A percentile compares a stretch with the other conserved stretches of the same genome.
Conservation (phyloP, 2,888 invertebrate genomes). For the Cephus spinipes region DNA sequence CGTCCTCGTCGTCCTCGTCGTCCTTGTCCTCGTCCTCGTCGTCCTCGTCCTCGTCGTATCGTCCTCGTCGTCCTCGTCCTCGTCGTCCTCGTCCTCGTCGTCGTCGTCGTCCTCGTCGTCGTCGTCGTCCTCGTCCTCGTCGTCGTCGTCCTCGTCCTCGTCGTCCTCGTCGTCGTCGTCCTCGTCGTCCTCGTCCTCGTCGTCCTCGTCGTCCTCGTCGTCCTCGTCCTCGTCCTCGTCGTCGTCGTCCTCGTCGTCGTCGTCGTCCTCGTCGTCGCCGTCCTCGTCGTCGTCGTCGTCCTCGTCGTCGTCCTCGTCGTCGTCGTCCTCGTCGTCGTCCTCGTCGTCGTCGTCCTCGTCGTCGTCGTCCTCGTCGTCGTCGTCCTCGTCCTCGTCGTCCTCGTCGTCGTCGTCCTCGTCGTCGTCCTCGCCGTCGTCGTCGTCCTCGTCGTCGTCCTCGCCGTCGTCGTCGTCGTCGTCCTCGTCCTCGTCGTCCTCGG, state of each 20-base stretch:
- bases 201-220: constrained; percentile 19
- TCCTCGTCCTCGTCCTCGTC: constrained; percentile 58
- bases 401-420: background rate
- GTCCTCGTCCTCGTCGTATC: too few relatives aligned
- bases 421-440: background rate
- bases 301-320: constrained; percentile 16
- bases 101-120: background rate
- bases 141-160: background rate
- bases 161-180: constrained; percentile 67
- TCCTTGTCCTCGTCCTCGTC: too few relatives aligned
- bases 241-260: constrained; percentile 29
- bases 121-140: background rate
- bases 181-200: too few relatives aligned
- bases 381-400: background rate
- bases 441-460: background rate
- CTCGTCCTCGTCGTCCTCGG: too few relatives aligned
- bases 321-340: constrained; percentile 3
- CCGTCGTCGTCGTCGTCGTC: background rate
- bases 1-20: too few relatives aligned
- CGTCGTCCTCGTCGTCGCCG: constrained; percentile 31
- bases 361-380: background rate
- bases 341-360: constrained; percentile 12
- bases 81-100: background rate
- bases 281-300: too few relatives aligned
- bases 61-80: constrained; percentile 74